Base-by-base conservation (phyloP, 1,140 invertebrate genomes). In the Drosophila ogumai region DNA sequence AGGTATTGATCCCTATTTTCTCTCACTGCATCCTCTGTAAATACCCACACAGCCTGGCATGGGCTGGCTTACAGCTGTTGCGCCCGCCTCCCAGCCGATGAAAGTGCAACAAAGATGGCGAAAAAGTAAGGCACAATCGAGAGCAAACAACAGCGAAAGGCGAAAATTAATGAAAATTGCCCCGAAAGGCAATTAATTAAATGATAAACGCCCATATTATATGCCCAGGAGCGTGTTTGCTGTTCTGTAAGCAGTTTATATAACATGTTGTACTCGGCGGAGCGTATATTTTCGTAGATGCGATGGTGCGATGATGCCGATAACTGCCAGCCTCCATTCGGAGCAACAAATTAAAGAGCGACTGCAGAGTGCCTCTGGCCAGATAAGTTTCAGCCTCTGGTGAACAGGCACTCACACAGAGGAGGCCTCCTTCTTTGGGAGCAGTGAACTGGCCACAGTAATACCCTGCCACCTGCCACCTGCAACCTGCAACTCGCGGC, bases 171-270 rank as follows among this genome's bases (percentile, higher is more conserved):
- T 79, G 77, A 79, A 79, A 79, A 79, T 73, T 78, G 75, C 65
- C 54, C 65, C 74, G 75, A 79, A 79, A 79, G 68, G 76, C 78
- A 80, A 80, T 80, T 80, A 80, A 80, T 80, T 80, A 80, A 80
- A 80, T 74, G 78, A 80, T 80, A 80, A 80, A 79, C 69, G 76
- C 78, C 69, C 78, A 75, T 73, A 79, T 79, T 79, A 80, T 79
- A 76, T 78, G 75, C 31, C 74, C 74, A 60, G 55, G 10, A 59
- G 47, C 41, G 54, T 76, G 74, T 76, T 65, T 77, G 74, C 59
- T 41, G 44, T 78, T 78, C 66, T 71, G 66, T 78, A 78, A 78
- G 75, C 52, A 71, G 75, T 78, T 78, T 78, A 78, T 72, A 60
- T 78, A 58, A 77, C 65, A 77, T 56, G 52, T 56, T 57, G 60